Evolutionary conservation across 1,140 invertebrate species (phyloP).

Genomic region (Antheraea pernyi): DNA sequence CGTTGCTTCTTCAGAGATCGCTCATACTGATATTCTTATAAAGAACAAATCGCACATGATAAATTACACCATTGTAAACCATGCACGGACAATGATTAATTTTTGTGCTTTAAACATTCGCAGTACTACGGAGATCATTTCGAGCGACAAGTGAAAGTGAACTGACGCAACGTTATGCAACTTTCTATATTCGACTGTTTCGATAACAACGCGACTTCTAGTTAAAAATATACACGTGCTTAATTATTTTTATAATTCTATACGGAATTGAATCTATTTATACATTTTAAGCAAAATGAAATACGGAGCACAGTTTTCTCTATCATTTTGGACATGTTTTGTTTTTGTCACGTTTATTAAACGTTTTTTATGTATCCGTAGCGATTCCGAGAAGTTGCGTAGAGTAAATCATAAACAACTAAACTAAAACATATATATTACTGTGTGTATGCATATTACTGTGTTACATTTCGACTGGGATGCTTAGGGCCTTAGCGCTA

Average conservation of each 20-base stretch:
- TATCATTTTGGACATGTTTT: too few species aligned
- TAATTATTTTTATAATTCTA: neutral
- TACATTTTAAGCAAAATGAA: too few species aligned
- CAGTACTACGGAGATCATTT: slow-evolving; percentile 60
- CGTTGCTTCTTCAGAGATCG: slow-evolving; percentile 43
- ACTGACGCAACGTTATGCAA: slow-evolving; percentile 61
- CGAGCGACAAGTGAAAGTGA: slow-evolving; percentile 65
- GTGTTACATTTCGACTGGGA: too few species aligned
- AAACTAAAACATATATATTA: too few species aligned
- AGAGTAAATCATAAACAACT: too few species aligned
- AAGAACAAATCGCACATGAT: slow-evolving; percentile 39
- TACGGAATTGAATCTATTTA: too few species aligned
- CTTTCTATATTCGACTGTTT: slow-evolving; percentile 54
- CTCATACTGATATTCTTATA: slow-evolving; percentile 46
- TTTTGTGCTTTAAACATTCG: slow-evolving; percentile 49
- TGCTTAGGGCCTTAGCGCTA: too few species aligned
- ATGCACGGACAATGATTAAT: slow-evolving; percentile 48
- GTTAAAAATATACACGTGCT: neutral
- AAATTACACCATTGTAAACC: slow-evolving; percentile 29
- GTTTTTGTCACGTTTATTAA: too few species aligned
- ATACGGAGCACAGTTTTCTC: too few species aligned
- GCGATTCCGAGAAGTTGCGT: too few species aligned
- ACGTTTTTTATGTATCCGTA: too few species aligned
- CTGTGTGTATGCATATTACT: too few species aligned
- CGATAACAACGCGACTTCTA: neutral